phyloP scores from a whole-genome alignment of 2,797 vertebrate species.

The Myripristis jacobus region DNA sequence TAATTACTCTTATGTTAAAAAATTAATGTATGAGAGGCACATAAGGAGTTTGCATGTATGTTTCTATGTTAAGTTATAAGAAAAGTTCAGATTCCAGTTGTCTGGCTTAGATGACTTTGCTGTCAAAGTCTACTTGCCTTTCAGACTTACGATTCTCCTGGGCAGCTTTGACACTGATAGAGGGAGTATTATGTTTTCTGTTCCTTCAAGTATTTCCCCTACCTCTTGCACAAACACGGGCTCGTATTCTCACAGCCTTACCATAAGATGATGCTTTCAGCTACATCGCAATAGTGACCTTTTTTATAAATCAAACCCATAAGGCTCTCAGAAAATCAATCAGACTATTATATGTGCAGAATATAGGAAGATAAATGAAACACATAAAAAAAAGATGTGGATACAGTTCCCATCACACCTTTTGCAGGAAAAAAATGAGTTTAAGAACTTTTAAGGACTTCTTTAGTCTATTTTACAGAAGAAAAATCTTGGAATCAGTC shows the following conservation, averaged over 20 bases:
- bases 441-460: too few relatives aligned
- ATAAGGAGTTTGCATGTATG: not conserved
- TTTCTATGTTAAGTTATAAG: too few relatives aligned
- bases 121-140: not conserved
- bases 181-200: not conserved
- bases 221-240: not conserved
- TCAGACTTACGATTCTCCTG: not conserved
- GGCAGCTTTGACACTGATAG: not conserved
- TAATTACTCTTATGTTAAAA: not conserved
- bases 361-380: not conserved
- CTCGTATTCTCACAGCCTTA: not conserved
- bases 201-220: not conserved
- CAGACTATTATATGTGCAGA: not conserved
- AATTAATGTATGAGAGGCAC: not conserved
- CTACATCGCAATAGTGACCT: not conserved
- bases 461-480: not conserved
- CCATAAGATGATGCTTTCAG: not conserved
- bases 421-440: not conserved
- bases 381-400: not conserved
- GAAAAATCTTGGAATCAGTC: not conserved
- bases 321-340: not conserved
- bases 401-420: not conserved
- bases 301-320: too few relatives aligned
- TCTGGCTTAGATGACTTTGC: not conserved
- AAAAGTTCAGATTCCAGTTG: not conserved